Conservation (phyloP, 2,888 invertebrate genomes). For the Atrina japonica region DNA sequence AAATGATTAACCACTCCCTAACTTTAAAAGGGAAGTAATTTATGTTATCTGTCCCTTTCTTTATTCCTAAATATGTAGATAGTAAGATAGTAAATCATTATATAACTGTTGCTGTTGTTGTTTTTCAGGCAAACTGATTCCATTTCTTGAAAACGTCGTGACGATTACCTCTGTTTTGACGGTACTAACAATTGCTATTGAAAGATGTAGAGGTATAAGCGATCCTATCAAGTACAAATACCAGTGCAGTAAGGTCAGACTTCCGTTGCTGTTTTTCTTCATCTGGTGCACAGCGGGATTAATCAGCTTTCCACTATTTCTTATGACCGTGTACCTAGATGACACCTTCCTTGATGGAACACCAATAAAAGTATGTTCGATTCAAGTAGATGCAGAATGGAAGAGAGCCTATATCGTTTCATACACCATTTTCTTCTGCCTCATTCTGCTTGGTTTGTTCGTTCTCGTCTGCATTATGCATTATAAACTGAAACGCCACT, state of each 20-base stretch:
- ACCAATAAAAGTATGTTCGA: constrained; percentile 61
- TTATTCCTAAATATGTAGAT: too few species aligned
- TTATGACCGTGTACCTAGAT: constrained; percentile 49
- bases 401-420: constrained; percentile 46
- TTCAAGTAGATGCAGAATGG: constrained; percentile 43
- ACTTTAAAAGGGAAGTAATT: too few species aligned
- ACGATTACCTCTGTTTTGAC: constrained; percentile 96
- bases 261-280: constrained; percentile 38
- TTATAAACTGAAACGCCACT: constrained; percentile 21
- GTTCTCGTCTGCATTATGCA: constrained; percentile 47
- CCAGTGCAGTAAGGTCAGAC: constrained; percentile 23
- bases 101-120: too few species aligned
- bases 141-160: constrained; percentile 94
- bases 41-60: too few species aligned
- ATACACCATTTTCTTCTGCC: constrained; percentile 44
- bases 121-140: constrained; percentile 92
- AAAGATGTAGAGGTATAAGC: constrained; percentile 94
- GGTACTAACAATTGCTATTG: constrained; percentile 95
- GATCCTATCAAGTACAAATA: constrained; percentile 86
- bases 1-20: too few species aligned
- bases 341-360: constrained; percentile 58
- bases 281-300: constrained; percentile 73
- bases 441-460: constrained; percentile 49
- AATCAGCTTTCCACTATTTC: constrained; percentile 79
- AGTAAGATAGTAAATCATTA: too few species aligned